Percentiles rank a stretch among this genome's conserved stretches.
phyloP scores from a whole-genome alignment of 2,113 vertebrate genomes.

The Clarias gariepinus region DNA sequence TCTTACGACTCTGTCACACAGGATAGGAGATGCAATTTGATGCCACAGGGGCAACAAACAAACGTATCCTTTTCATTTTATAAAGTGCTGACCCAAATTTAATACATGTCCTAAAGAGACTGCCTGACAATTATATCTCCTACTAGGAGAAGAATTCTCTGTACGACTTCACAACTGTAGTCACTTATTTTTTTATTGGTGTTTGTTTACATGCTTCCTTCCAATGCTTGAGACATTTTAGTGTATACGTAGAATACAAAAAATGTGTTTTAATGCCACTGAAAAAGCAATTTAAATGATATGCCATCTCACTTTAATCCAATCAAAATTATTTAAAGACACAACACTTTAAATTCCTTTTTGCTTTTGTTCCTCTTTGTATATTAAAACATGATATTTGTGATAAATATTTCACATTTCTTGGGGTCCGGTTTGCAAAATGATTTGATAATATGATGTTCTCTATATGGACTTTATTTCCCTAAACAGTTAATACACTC shows the following conservation, averaged over 20 bases:
- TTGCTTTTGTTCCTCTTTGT: not conserved
- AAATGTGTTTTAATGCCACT: slow-evolving; percentile 6
- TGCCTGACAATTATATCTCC: slow-evolving; percentile 35
- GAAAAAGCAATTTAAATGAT: not conserved
- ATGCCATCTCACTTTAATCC: not conserved
- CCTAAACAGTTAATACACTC: not conserved
- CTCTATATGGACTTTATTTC: not conserved
- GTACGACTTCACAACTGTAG: not conserved
- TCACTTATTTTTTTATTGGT: slow-evolving; percentile 23
- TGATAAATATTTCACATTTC: not conserved
- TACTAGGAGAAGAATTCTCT: slow-evolving; percentile 21
- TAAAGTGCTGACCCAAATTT: slow-evolving; percentile 70
- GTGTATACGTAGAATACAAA: not conserved
- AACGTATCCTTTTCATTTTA: slow-evolving; percentile 68
- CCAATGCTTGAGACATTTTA: not conserved
- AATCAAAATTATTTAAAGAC: not conserved
- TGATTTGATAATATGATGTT: not conserved
- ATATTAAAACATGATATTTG: not conserved
- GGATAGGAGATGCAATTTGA: slow-evolving; percentile 67
- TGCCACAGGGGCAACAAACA: slow-evolving; percentile 56
- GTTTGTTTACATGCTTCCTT: slow-evolving; percentile 32
- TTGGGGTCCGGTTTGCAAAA: not conserved
- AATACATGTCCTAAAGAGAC: slow-evolving; percentile 55
- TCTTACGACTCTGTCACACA: slow-evolving; percentile 63
- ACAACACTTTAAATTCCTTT: not conserved